Conservation (phyloP, 1,140 invertebrate genomes). For the Hylaeus anthracinus region DNA sequence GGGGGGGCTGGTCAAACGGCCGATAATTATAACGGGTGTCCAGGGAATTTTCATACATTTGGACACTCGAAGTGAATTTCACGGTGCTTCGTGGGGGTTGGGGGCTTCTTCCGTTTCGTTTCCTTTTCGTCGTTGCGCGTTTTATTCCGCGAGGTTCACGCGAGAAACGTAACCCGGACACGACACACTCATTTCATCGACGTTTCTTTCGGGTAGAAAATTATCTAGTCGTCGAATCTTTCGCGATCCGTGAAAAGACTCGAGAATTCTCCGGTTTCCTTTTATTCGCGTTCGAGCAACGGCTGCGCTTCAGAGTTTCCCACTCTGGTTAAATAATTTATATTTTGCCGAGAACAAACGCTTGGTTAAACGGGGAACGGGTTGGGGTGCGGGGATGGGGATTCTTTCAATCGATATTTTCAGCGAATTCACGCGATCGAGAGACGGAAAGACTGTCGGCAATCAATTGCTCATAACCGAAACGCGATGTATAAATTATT, state of each 20-base stretch:
- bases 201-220: no score
- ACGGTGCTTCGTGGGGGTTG: constrained; percentile 41
- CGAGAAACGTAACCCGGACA: not conserved
- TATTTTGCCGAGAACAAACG: constrained; percentile 20
- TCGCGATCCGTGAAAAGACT: not conserved
- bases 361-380: constrained; percentile 9
- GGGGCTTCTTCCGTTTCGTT: constrained; percentile 54
- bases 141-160: not conserved
- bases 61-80: constrained; percentile 33
- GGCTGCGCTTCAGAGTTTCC: not conserved
- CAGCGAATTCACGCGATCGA: constrained; percentile 10
- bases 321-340: constrained; percentile 34
- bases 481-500: constrained; percentile 46
- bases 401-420: not conserved
- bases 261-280: not conserved
- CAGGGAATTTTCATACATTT: constrained; percentile 30
- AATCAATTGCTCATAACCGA: constrained; percentile 41
- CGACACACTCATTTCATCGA: no score
- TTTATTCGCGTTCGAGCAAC: not conserved
- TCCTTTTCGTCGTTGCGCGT: constrained; percentile 17
- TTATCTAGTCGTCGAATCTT: no score
- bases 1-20: constrained; percentile 4
- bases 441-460: constrained; percentile 46
- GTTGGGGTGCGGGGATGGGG: not conserved
- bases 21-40: constrained; percentile 41